Conservation (phyloP, 2,113 vertebrate genomes). For the Verasper variegatus region DNA sequence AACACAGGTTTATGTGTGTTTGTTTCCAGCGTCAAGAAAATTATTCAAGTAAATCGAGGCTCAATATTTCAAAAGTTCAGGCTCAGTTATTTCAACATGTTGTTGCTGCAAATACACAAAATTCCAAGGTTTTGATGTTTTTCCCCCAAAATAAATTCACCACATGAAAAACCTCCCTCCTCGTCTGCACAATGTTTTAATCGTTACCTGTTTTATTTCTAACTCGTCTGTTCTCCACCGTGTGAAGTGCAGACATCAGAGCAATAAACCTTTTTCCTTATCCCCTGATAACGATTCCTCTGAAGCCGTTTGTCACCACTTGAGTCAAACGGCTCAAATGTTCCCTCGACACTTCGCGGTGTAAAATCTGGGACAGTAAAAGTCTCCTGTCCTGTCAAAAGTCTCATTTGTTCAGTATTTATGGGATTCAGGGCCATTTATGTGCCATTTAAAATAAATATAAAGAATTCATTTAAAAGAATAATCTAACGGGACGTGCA, state of each 20-base stretch:
- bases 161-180: conserved; percentile 3
- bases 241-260: conserved; percentile 66
- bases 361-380: background rate
- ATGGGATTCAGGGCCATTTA: background rate
- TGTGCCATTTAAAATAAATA: conserved; percentile 1
- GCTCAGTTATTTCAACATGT: background rate
- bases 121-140: background rate
- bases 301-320: conserved; percentile 35
- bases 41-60: conserved; percentile 19
- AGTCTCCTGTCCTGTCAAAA: background rate
- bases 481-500: background rate
- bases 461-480: background rate
- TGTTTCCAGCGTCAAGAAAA: conserved; percentile 25
- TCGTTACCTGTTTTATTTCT: conserved; percentile 51
- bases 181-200: conserved; percentile 3
- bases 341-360: background rate
- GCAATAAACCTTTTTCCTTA: conserved; percentile 43
- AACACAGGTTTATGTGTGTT: conserved; percentile 18
- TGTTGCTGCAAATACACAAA: background rate
- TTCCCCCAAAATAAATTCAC: background rate
- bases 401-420: too few species aligned
- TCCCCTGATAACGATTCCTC: conserved; percentile 42
- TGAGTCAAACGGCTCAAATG: background rate
- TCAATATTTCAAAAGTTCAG: background rate
- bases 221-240: conserved; percentile 46